Conservation (phyloP, 2,113 vertebrate species). For the Mus spicilegus region DNA sequence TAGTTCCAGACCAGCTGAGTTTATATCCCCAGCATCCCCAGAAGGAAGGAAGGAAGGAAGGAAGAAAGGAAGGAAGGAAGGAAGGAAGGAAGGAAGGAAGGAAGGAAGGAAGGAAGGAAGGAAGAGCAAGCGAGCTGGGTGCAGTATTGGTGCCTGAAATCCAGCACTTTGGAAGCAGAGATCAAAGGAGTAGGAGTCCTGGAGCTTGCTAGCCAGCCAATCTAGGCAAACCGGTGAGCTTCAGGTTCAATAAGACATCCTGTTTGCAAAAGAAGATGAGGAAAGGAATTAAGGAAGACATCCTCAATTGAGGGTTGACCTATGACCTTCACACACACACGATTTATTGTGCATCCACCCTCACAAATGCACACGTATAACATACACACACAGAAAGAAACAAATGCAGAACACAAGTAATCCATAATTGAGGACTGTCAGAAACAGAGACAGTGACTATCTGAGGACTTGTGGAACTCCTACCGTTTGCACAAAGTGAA, state of each 20-base stretch:
- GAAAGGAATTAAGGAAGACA: background rate
- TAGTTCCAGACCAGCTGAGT: background rate
- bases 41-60: no score
- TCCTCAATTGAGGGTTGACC: background rate
- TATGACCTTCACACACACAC: background rate
- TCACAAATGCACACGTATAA: background rate
- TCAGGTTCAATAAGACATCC: background rate
- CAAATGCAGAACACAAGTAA: background rate
- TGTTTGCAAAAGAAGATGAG: background rate
- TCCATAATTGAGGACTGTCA: background rate
- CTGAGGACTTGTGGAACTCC: conserved; percentile 37
- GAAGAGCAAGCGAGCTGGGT: no score
- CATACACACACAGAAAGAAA: background rate
- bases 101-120: no score
- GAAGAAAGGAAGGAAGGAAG: no score
- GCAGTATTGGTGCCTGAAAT: background rate
- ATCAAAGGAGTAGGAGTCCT: background rate
- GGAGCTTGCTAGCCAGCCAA: background rate
- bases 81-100: no score
- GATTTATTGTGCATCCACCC: no score
- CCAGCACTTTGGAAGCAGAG: background rate
- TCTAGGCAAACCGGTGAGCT: background rate
- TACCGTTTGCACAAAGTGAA: background rate
- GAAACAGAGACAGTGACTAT: conserved; percentile 42
- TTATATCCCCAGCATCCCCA: background rate